A percentile compares a stretch with the other conserved stretches of the same genome.
Evolutionary conservation across 2,888 invertebrate species (phyloP).

Genomic region (Pogonocherus hispidulus): DNA sequence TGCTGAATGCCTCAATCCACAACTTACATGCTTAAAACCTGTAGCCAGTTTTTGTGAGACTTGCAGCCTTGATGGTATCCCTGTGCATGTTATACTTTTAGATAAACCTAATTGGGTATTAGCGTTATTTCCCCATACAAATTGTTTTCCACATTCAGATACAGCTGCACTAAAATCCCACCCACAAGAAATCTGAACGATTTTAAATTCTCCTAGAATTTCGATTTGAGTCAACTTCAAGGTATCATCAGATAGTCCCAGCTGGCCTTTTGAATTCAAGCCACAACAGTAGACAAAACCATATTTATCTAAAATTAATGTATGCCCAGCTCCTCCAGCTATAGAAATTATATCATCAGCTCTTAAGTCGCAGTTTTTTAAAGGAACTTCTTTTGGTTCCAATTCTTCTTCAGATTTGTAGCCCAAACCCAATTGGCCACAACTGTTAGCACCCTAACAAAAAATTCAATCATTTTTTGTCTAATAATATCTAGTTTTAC

Average conservation of each 20-base stretch:
- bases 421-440: slow-evolving; percentile 84
- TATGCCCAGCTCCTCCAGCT: slow-evolving; percentile 84
- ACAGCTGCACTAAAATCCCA: slow-evolving; percentile 87
- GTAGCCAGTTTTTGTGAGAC: slow-evolving; percentile 67
- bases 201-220: slow-evolving; percentile 70
- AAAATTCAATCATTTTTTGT: slow-evolving; percentile 25
- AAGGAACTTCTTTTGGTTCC: slow-evolving; percentile 69
- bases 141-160: slow-evolving; percentile 77
- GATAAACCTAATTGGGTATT: slow-evolving; percentile 82
- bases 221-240: slow-evolving; percentile 75
- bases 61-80: slow-evolving; percentile 66
- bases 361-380: slow-evolving; percentile 61
- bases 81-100: slow-evolving; percentile 67
- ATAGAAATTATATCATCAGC: slow-evolving; percentile 74
- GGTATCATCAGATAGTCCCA: slow-evolving; percentile 73
- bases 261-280: slow-evolving; percentile 83
- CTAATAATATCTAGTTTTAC: slow-evolving; percentile 43
- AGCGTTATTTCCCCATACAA: slow-evolving; percentile 88
- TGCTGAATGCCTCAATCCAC: slow-evolving; percentile 80
- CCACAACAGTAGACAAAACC: slow-evolving; percentile 84
- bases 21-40: slow-evolving; percentile 74
- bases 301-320: slow-evolving; percentile 76
- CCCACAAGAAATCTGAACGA: slow-evolving; percentile 80
- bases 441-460: slow-evolving; percentile 84
- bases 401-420: slow-evolving; percentile 77